Evolutionary conservation across 2,113 vertebrate genomes (phyloP).

Genomic region (Machaerirhynchus nigripectus): DNA sequence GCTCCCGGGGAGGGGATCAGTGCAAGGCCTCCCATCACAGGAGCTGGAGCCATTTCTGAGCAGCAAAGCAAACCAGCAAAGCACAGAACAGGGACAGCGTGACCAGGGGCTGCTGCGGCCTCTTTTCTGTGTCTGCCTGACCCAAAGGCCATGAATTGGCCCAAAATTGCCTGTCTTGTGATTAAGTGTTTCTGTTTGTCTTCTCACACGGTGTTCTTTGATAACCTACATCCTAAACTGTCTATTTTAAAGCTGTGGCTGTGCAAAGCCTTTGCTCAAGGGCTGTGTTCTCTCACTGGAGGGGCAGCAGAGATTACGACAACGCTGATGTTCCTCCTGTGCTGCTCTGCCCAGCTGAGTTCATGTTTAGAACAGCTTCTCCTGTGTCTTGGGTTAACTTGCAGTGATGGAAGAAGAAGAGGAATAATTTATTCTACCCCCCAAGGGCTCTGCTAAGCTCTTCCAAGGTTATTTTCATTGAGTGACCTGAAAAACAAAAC

Average conservation of each 20-base stretch:
- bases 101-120: not conserved
- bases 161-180: not conserved
- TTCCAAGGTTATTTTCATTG: slow-evolving; percentile 61
- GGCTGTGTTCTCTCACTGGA: not conserved
- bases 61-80: not conserved
- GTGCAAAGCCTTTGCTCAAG: not conserved
- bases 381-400: slow-evolving; percentile 14
- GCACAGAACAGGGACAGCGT: not conserved
- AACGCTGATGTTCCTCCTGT: not conserved
- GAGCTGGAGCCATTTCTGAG: not conserved
- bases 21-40: not conserved
- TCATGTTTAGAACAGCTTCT: not conserved
- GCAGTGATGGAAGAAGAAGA: slow-evolving; percentile 4
- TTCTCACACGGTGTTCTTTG: not conserved
- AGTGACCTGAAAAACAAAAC: slow-evolving; percentile 34
- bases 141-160: fast-evolving
- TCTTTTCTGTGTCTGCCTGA: not conserved
- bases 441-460: slow-evolving; percentile 24
- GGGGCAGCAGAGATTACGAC: not conserved
- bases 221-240: not conserved
- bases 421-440: not conserved
- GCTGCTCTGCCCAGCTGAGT: not conserved
- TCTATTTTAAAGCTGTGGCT: not conserved
- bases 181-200: not conserved
- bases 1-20: not conserved